Evolutionary conservation across 1,140 invertebrate genomes (phyloP), one percentile per base, ranked within the genome.

Genomic region (Notospermus geniculatus): DNA sequence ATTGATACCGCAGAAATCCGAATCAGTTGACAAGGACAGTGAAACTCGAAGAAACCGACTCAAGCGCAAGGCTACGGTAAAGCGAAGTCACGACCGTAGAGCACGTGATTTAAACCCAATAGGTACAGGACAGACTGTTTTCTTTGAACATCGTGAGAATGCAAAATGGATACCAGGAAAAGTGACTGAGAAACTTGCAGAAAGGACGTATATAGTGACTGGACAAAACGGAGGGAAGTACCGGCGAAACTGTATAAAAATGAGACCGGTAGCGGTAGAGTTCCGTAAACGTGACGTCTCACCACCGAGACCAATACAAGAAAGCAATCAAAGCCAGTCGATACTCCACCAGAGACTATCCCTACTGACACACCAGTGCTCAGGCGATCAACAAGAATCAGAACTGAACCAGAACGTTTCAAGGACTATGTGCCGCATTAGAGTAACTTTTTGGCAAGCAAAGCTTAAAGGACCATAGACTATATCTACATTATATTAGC

Each of bases 81-180:
- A 57, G 30, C 46, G 41, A 27, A 50, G 27, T 29, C 57, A 64
- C 30, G 41, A 69, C 29, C 63, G 59, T 29, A 55, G 23, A 29
- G 28, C 62, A 30, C 41, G 27, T n/a, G 39, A 55, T 22, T 32
- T 65, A 32, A 39, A 55, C 27, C 28, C 58, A 27, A 28, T 62
- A 22, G 46, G 22, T 22, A 54, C 29, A 15, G 60, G 54, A 19
- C 58, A 69, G 28, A 28, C 54, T 57, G 65, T 70, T 9, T 70
- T 55, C 54, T 70, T 65, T 45, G 57, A 63, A 57, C 59, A 56
- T 19, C 46, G 56, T 17, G 22, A 59, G 54, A 43, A 59, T 43
- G 41, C 56, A 15, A 22, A 46, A 13, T 70, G 60, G 65, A 59
- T 53, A 32, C 25, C 45, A 46, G 59, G 66, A 7, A 25, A 32